phyloP scores from a whole-genome alignment of 2,888 invertebrate genomes.

The Drosophila anomalata region DNA sequence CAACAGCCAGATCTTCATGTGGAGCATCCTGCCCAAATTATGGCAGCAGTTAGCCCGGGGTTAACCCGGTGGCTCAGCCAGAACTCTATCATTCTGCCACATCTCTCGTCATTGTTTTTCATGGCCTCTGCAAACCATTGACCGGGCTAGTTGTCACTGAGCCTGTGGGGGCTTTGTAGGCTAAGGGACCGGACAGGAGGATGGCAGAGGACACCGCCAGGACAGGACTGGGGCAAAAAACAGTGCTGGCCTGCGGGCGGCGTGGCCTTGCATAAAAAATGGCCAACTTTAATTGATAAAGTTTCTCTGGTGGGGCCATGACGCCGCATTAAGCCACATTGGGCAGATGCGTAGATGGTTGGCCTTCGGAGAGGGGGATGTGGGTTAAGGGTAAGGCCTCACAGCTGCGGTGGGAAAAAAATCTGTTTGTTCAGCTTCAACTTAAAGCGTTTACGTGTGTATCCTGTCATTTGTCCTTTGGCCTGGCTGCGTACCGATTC shows the following conservation, averaged over 20 bases:
- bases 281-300: constrained; percentile 78
- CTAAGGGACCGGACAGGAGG: neutral
- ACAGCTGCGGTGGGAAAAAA: constrained; percentile 42
- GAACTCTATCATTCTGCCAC: constrained; percentile 38
- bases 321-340: constrained; percentile 67
- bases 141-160: constrained; percentile 23
- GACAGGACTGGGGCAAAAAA: constrained; percentile 13
- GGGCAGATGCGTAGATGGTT: neutral
- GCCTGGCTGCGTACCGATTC: constrained; percentile 66
- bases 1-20: constrained; percentile 18
- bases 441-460: constrained; percentile 67
- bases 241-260: constrained; percentile 61
- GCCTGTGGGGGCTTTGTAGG: constrained; percentile 13
- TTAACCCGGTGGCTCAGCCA: constrained; percentile 30
- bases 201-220: neutral
- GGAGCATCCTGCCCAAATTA: constrained; percentile 32
- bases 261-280: constrained; percentile 58
- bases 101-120: constrained; percentile 60
- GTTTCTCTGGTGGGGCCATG: constrained; percentile 73
- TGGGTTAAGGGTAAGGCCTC: constrained; percentile 8
- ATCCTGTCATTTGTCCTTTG: constrained; percentile 43
- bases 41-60: constrained; percentile 40
- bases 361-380: neutral
- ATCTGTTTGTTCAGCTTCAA: constrained; percentile 76
- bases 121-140: constrained; percentile 6